phyloP scores from a whole-genome alignment of 2,888 invertebrate species.

The Thalpophila matura region DNA sequence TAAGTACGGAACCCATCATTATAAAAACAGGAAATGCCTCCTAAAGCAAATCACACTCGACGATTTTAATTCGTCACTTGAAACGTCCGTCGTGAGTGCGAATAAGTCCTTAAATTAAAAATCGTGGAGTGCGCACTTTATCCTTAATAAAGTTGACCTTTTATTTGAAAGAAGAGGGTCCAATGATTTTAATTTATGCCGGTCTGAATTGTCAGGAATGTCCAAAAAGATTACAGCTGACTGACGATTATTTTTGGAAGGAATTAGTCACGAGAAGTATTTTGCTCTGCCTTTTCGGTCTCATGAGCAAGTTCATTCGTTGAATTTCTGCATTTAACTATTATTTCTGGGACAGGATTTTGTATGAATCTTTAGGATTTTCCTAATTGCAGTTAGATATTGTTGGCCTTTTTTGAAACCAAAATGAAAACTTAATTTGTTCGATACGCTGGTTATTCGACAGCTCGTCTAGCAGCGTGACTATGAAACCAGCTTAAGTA shows the following conservation, averaged over 20 bases:
- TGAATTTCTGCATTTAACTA: slow-evolving; percentile 1
- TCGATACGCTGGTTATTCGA: too few species aligned
- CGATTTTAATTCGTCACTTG: slow-evolving; percentile 48
- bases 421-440: too few species aligned
- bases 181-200: slow-evolving; percentile 53
- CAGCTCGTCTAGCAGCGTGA: too few species aligned
- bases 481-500: too few species aligned
- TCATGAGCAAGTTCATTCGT: not conserved
- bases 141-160: slow-evolving; percentile 52
- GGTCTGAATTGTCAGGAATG: slow-evolving; percentile 31
- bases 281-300: slow-evolving; percentile 1
- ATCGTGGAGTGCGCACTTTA: slow-evolving; percentile 46
- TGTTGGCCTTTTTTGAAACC: too few species aligned
- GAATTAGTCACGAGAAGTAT: slow-evolving; percentile 3
- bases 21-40: slow-evolving; percentile 9
- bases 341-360: not conserved
- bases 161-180: slow-evolving; percentile 44
- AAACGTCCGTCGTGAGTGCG: slow-evolving; percentile 38
- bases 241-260: slow-evolving; percentile 32
- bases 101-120: slow-evolving; percentile 53
- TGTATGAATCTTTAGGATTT: not conserved
- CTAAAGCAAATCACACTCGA: slow-evolving; percentile 31
- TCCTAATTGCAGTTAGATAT: not conserved
- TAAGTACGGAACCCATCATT: slow-evolving; percentile 4
- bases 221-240: slow-evolving; percentile 37